Evolutionary conservation across 2,888 invertebrate genomes (phyloP).

Genomic region (Tipula unca): DNA sequence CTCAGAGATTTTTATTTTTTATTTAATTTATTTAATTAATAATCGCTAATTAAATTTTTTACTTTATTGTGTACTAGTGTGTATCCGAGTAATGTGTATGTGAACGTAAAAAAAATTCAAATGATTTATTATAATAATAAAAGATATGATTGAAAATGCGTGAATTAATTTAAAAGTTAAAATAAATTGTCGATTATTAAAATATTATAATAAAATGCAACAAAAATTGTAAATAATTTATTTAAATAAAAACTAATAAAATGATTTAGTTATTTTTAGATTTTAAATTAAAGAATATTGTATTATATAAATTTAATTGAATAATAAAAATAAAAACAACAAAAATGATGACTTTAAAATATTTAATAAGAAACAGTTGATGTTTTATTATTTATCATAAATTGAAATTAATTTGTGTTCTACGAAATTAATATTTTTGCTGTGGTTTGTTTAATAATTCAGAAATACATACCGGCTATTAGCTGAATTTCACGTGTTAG

Average conservation of each 20-base stretch:
- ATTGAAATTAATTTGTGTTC: no score
- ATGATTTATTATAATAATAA: background rate
- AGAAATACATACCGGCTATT: no score
- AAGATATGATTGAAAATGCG: background rate
- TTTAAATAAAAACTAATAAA: background rate
- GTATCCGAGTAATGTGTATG: no score
- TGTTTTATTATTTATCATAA: background rate
- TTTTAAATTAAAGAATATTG: background rate
- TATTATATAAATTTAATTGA: background rate
- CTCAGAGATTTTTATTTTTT: background rate
- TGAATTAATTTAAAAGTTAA: background rate
- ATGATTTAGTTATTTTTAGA: background rate
- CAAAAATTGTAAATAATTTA: background rate
- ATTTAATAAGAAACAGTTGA: background rate
- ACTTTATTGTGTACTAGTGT: background rate
- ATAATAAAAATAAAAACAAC: background rate
- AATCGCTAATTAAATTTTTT: background rate
- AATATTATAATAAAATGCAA: background rate
- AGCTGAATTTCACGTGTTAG: no score
- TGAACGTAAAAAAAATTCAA: no score
- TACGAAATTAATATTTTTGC: no score
- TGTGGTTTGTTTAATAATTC: no score
- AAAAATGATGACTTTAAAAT: background rate
- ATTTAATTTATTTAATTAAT: background rate
- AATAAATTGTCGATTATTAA: background rate